Percentiles rank a stretch among this genome's conserved stretches.
phyloP scores from a whole-genome alignment of 1,140 invertebrate species.

The Tetramorium parvispinum region DNA sequence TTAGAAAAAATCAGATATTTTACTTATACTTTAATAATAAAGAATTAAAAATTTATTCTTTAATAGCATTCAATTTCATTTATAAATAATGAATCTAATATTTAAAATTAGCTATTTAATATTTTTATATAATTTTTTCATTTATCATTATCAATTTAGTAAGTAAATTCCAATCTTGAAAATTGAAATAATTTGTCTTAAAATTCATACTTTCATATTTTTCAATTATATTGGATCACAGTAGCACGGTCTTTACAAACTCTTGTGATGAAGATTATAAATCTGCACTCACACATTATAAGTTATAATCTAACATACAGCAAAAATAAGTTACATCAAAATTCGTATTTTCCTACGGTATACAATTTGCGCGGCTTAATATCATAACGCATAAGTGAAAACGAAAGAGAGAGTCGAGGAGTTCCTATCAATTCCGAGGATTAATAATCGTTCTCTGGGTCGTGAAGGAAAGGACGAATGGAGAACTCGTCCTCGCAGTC shows the following conservation, averaged over 20 bases:
- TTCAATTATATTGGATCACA: background rate
- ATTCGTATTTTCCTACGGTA: background rate
- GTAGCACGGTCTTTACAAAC: background rate
- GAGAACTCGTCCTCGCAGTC: constrained; percentile 93
- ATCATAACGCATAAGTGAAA: background rate
- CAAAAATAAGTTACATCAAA: constrained; percentile 2
- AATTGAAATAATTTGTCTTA: background rate
- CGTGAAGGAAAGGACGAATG: constrained; percentile 92
- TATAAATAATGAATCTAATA: background rate
- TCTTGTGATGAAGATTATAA: background rate
- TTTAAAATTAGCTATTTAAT: background rate
- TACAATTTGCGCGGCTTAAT: background rate
- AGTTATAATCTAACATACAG: background rate
- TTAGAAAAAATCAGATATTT: background rate
- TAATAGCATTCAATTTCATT: background rate
- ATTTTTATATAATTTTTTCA: background rate
- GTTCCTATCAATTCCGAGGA: background rate
- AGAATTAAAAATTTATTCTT: background rate
- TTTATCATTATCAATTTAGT: background rate
- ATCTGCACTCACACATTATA: background rate
- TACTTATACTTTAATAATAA: background rate
- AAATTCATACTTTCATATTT: background rate
- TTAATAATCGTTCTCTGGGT: constrained; percentile 83
- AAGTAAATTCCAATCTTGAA: background rate
- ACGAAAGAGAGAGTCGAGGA: background rate